These are phyloP conservation scores for Catocala sponsa DNA, from an alignment of 2,888 invertebrate species.

Conservation along the genomic window DNA sequence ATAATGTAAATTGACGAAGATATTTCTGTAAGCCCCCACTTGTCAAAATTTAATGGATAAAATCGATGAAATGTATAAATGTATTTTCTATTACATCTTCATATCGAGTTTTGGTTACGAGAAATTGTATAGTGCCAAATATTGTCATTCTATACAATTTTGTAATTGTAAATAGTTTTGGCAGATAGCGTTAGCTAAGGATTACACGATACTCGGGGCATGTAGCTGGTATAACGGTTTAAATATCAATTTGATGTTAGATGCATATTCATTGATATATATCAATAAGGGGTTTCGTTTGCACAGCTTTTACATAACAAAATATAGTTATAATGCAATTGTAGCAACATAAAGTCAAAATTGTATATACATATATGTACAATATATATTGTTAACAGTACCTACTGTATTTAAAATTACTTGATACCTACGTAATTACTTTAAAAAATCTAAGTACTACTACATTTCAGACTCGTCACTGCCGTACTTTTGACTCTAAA, in stretches of 20 bases:
- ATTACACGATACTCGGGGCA: background rate
- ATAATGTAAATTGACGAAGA: constrained; percentile 17
- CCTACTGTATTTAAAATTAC: background rate
- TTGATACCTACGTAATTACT: background rate
- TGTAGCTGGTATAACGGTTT: constrained; percentile 3
- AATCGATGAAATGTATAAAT: background rate
- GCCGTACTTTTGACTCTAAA: constrained; percentile 35
- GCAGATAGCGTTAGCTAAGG: constrained; percentile 12
- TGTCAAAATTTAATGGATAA: constrained; percentile 11
- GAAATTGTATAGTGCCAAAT: constrained; percentile 66
- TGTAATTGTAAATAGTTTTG: constrained; percentile 27
- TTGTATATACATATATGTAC: background rate
- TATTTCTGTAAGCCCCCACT: constrained; percentile 17
- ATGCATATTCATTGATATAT: background rate
- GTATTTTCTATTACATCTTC: constrained; percentile 11
- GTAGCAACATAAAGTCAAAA: background rate
- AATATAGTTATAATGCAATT: background rate
- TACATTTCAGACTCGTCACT: constrained; percentile 30
- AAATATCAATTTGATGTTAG: constrained; percentile 8
- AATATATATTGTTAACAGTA: constrained; percentile 3
- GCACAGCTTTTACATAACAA: background rate
- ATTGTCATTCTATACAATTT: constrained; percentile 48
- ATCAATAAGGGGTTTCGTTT: background rate
- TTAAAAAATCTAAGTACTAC: too few species aligned
- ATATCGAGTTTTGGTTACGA: constrained; percentile 10